Base-by-base conservation (phyloP, 2,113 vertebrate species). In the Penelope pileata region DNA sequence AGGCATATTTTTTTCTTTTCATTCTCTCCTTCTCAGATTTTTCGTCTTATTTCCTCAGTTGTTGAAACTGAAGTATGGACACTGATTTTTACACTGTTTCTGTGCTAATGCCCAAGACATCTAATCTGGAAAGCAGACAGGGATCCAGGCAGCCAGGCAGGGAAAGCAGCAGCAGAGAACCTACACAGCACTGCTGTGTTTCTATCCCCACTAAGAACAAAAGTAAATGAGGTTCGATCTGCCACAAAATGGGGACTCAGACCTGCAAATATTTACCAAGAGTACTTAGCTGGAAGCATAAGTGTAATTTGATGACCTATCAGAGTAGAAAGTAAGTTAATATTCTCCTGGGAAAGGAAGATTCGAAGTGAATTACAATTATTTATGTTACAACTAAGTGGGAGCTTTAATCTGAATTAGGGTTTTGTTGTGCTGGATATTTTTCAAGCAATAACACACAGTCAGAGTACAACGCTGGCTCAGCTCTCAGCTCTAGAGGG, bases 381-480 rank as follows among this genome's bases (percentile, higher is more conserved):
- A 26, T 73, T 86, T 70, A 30, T 15, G 5, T 64, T 84, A 56
- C 10, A 64, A 3, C 32, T 84, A 16, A 47, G 2, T 13, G 32
- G 54, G 48, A 83, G 5, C 24, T 88, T 47, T 32, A n/a, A 14
- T 42, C 8, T 36, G 63, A 93, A 74, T 29, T 75, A 16, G 4
- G 17, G 4, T 38, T 77, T 79, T 38, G 43, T 10, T 75, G 17
- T 11, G 3, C 47, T 56, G 32, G 10, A 14, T 56, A 14, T 5
- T 92, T 86, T 72, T 43, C 16, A 58, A 68, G 26, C n/a, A 54
- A 18, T 17, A 64, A 26, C 3, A 56, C 0, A 0, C n/a, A 34
- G n/a, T 47, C 12, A 68, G 18, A 6, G 26, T 72, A n/a, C n/a
- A 27, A 48, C 64, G 16, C 10, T 84, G 30, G 48, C 78, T 32